A percentile compares a stretch with the other conserved stretches of the same genome.
These are phyloP conservation scores for Calephelis nemesis DNA, from an alignment of 1,140 invertebrate genomes.

Conservation along the genomic window DNA sequence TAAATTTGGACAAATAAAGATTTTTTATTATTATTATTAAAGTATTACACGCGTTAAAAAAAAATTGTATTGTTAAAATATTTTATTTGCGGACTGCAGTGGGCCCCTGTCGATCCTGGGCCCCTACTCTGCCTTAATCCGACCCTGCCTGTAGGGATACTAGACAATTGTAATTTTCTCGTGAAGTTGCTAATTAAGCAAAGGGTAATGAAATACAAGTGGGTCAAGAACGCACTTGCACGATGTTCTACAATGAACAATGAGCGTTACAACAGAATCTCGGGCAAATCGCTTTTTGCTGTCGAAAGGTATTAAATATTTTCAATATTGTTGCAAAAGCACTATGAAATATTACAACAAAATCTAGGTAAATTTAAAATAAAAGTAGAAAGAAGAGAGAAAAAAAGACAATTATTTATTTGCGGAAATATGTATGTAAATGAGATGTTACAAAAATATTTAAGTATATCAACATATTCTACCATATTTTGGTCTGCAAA, in stretches of 20 bases:
- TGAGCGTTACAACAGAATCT: slow-evolving; percentile 8
- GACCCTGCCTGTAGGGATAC: neutral
- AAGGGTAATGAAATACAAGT: slow-evolving; percentile 14
- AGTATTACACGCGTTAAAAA: too few relatives aligned
- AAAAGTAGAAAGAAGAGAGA: neutral
- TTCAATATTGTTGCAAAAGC: neutral
- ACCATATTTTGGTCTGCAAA: too few relatives aligned
- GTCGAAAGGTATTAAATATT: slow-evolving; percentile 11
- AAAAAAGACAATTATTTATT: too few relatives aligned
- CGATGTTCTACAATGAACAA: slow-evolving; percentile 17
- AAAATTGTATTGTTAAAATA: too few relatives aligned
- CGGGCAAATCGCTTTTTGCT: slow-evolving; percentile 13
- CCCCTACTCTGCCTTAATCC: too few relatives aligned
- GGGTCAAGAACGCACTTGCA: slow-evolving; percentile 15
- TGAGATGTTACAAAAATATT: too few relatives aligned
- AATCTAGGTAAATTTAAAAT: neutral
- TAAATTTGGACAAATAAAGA: too few relatives aligned
- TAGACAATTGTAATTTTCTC: neutral
- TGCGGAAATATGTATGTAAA: too few relatives aligned
- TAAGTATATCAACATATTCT: too few relatives aligned
- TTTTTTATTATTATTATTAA: too few relatives aligned
- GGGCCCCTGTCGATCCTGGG: too few relatives aligned
- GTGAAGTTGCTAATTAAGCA: slow-evolving; percentile 6
- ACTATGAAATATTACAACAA: neutral
- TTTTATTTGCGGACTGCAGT: too few relatives aligned